Evolutionary conservation across 2,113 vertebrate genomes (phyloP).

Genomic region (Lepidothrix coronata): DNA sequence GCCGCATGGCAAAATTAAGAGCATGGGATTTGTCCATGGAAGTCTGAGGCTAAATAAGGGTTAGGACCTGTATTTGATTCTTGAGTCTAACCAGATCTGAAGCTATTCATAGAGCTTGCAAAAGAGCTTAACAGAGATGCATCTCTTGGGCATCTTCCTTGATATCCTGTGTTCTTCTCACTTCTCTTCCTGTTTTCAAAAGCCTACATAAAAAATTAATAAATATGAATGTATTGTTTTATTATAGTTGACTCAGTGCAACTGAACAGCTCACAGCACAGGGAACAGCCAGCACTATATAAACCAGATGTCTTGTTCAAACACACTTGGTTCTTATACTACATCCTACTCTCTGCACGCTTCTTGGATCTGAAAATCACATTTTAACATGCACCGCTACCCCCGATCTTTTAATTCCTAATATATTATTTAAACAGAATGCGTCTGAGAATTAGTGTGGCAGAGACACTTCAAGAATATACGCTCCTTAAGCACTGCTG

Average conservation of each 20-base stretch:
- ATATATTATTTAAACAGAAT: constrained; percentile 7
- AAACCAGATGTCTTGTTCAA: constrained; percentile 29
- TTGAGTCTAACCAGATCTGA: not conserved
- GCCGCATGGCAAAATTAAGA: not conserved
- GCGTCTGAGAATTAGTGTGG: not conserved
- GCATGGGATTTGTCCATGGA: not conserved
- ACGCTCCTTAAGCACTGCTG: not conserved
- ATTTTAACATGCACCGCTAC: not conserved
- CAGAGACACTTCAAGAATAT: not conserved
- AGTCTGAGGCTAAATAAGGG: not conserved
- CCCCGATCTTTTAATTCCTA: not conserved
- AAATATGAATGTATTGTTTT: constrained; percentile 31
- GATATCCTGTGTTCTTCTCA: not conserved
- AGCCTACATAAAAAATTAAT: constrained; percentile 44
- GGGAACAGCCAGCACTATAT: not conserved
- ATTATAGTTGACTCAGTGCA: constrained; percentile 18
- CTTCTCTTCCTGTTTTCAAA: constrained; percentile 20
- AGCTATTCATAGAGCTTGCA: not conserved
- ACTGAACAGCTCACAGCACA: constrained; percentile 7
- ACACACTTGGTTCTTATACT: not conserved
- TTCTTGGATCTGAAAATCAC: not conserved
- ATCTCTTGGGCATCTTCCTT: not conserved
- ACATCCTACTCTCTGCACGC: not conserved
- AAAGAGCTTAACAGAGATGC: not conserved
- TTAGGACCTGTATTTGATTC: not conserved